Evolutionary conservation across 2,113 vertebrate species (phyloP), one percentile per base, ranked within the genome.

Genomic region (Corythaeola cristata): DNA sequence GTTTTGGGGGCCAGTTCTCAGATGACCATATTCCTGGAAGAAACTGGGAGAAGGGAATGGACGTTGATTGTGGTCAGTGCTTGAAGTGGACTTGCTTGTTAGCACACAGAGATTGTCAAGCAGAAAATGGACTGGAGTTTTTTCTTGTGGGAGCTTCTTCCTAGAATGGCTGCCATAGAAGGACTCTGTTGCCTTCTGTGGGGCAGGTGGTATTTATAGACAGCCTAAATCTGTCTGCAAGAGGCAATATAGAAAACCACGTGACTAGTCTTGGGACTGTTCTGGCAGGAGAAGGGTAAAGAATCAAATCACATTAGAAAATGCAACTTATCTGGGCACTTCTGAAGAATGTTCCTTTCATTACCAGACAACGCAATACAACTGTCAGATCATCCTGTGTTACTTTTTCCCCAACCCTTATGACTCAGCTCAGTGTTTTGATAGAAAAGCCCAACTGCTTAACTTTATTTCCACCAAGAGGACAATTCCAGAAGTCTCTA

Each of bases 401-500:
- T 69, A n/a, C 77, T 39, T 88, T 91, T 95, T 30, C 75, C 28
- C 67, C 59, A 80, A 37, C 20, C 28, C 41, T 39, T 88, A 91
- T 85, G 85, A 91, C 62, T 94, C 85, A 95, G 55, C 28, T 69
- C 62, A 69, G 37, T 88, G 60, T 93, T 96, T 93, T 79, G 87
- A 74, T 82, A 85, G 88, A 62, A 83, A 74, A 96, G 7, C 32
- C 82, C 41, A 64, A 55, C 50, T 88, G 28, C 67, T 63, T 71
- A 82, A 91, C 74, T 89, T 76, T 73, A 91, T 96, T 96, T 96
- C 78, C 88, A 83, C 67, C 23, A 66, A 66, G 55, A 95, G 50
- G 45, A 81, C 89, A 80, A 88, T 96, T 96, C 85, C 78, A 93
- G 59, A 79, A 88, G 13, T 75, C 85, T 83, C 75, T 76, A 91